Evolutionary conservation across 2,888 invertebrate species (phyloP).

Genomic region (Pseudococcus viburni): DNA sequence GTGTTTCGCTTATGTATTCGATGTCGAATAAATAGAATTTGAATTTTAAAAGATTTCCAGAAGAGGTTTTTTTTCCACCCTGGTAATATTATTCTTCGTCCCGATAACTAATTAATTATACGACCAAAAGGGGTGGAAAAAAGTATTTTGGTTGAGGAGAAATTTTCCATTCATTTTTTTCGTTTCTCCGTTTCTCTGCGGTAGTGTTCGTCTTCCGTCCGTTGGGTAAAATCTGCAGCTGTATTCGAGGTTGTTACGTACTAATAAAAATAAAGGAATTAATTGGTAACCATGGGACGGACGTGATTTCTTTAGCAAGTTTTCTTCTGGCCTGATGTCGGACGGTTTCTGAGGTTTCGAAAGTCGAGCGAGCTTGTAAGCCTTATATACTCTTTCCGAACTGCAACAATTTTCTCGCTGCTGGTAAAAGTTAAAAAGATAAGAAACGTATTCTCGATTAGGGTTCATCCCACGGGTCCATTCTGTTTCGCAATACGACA

Average conservation of each 20-base stretch:
- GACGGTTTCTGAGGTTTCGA: conserved; percentile 3
- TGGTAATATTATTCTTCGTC: not conserved
- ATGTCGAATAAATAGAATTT: conserved; percentile 46
- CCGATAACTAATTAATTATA: conserved; percentile 6
- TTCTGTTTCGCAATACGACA: conserved; percentile 51
- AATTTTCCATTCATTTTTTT: not conserved
- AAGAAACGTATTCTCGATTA: conserved; percentile 54
- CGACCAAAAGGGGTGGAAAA: not conserved
- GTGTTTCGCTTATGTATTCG: not conserved
- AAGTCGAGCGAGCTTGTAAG: not conserved
- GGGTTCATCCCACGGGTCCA: conserved; percentile 52
- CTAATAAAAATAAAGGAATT: conserved; percentile 12
- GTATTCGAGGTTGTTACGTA: not conserved
- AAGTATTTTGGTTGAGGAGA: not conserved
- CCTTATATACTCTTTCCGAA: not conserved
- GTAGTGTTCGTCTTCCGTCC: not conserved
- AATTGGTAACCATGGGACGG: conserved; percentile 6
- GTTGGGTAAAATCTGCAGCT: not conserved
- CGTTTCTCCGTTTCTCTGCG: not conserved
- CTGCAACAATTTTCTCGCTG: conserved; percentile 25
- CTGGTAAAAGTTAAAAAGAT: conserved; percentile 44
- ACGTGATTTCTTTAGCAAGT: not conserved
- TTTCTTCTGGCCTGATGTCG: not conserved
- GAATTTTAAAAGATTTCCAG: conserved; percentile 28
- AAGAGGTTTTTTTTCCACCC: not conserved